These are phyloP conservation scores for Apodemia duryi DNA, from an alignment of 2,888 invertebrate species.

Conservation along the genomic window DNA sequence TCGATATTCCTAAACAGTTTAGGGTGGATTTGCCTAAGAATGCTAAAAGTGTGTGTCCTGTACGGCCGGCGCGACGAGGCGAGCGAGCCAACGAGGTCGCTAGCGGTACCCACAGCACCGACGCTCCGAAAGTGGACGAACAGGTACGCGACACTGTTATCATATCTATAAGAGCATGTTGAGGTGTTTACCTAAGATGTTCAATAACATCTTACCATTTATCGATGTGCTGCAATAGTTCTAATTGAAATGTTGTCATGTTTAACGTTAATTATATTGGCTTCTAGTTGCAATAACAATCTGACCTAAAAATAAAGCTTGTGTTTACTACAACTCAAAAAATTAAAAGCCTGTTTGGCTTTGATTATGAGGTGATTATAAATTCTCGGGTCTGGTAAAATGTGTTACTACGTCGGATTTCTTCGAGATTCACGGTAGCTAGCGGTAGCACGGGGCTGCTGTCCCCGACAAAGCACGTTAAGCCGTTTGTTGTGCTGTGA, in stretches of 20 bases:
- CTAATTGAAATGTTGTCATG: background rate
- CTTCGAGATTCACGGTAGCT: no score
- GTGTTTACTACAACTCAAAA: no score
- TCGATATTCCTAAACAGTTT: constrained; percentile 59
- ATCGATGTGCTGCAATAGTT: background rate
- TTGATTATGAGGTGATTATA: no score
- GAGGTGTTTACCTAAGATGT: constrained; percentile 26
- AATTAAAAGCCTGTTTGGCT: no score
- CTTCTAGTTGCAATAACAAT: no score
- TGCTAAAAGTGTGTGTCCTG: constrained; percentile 64
- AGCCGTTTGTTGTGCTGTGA: no score
- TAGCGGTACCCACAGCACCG: constrained; percentile 70
- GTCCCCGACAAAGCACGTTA: no score
- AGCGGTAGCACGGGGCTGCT: no score
- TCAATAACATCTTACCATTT: constrained; percentile 24
- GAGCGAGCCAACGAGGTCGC: constrained; percentile 73
- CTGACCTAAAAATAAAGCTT: no score
- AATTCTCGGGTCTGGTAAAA: no score
- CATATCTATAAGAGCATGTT: constrained; percentile 71
- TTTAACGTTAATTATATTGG: no score
- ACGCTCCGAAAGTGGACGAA: constrained; percentile 75
- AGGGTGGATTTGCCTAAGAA: constrained; percentile 61
- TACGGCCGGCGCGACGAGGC: constrained; percentile 67
- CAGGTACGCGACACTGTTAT: constrained; percentile 76
- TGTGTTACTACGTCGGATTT: no score